Percentiles rank a stretch among this genome's conserved stretches.
These are phyloP conservation scores for Zaprionus bogoriensis DNA, from an alignment of 2,888 invertebrate genomes.

Conservation along the genomic window DNA sequence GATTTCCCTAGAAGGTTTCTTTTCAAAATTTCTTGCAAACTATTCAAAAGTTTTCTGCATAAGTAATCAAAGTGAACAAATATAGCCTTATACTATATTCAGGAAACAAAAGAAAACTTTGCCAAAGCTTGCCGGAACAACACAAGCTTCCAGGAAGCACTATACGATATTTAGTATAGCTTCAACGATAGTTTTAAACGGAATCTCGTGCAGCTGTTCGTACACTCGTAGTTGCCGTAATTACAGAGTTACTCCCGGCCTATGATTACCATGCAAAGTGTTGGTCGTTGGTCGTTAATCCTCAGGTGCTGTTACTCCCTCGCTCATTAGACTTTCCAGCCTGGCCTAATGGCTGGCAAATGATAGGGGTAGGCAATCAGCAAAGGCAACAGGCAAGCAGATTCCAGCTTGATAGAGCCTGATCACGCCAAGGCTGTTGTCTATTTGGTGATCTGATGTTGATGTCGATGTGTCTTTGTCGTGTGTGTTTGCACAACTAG, in stretches of 20 bases:
- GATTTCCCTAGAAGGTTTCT: too few species aligned
- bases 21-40: too few species aligned
- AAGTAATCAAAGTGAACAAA: too few species aligned
- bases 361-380: conserved; percentile 29
- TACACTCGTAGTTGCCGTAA: background rate
- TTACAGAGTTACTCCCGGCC: background rate
- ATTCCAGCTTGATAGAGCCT: conserved; percentile 3
- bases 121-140: background rate
- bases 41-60: too few species aligned
- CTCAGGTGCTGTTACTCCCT: conserved; percentile 24
- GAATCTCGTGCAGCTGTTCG: conserved; percentile 28
- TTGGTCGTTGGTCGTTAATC: conserved; percentile 9
- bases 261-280: conserved; percentile 9
- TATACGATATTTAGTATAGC: background rate
- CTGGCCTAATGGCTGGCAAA: conserved; percentile 20
- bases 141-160: background rate
- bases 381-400: conserved; percentile 10
- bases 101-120: background rate
- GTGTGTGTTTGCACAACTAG: background rate
- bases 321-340: conserved; percentile 23
- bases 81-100: too few species aligned
- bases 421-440: too few species aligned
- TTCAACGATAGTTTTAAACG: conserved; percentile 5
- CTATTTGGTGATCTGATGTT: too few species aligned
- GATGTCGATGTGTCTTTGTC: too few species aligned